phyloP scores from a whole-genome alignment of 2,888 invertebrate genomes.

The Drosophila sordidapex region DNA sequence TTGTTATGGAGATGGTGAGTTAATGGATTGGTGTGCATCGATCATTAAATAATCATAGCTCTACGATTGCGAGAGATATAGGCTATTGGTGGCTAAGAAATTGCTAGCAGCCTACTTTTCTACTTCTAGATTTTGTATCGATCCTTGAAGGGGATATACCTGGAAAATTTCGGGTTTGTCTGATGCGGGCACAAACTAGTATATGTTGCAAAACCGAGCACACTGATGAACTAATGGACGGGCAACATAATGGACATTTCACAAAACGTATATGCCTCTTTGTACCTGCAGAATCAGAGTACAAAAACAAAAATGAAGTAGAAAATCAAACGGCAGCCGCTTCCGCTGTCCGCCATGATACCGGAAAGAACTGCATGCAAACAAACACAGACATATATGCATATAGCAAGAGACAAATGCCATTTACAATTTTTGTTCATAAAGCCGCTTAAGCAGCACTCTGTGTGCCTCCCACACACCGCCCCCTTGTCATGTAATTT shows the following conservation, averaged over 20 bases:
- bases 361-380: slow-evolving; percentile 74
- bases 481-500: slow-evolving; percentile 66
- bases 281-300: background rate
- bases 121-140: background rate
- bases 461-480: slow-evolving; percentile 6
- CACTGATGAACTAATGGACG: background rate
- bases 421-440: slow-evolving; percentile 80
- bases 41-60: background rate
- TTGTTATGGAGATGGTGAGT: background rate
- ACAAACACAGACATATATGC: slow-evolving; percentile 24
- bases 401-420: slow-evolving; percentile 62
- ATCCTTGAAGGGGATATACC: no score
- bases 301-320: slow-evolving; percentile 26
- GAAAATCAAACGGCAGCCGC: slow-evolving; percentile 58
- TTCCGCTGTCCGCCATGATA: slow-evolving; percentile 72
- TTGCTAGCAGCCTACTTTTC: background rate
- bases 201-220: background rate
- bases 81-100: no score
- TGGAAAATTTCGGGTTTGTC: background rate
- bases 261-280: background rate
- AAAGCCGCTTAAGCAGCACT: slow-evolving; percentile 79
- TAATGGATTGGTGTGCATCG: background rate
- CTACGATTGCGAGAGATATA: background rate
- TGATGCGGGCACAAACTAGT: background rate
- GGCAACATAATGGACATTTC: background rate